These are phyloP conservation scores for Nysson spinosus DNA, from an alignment of 2,888 invertebrate genomes.

Conservation along the genomic window DNA sequence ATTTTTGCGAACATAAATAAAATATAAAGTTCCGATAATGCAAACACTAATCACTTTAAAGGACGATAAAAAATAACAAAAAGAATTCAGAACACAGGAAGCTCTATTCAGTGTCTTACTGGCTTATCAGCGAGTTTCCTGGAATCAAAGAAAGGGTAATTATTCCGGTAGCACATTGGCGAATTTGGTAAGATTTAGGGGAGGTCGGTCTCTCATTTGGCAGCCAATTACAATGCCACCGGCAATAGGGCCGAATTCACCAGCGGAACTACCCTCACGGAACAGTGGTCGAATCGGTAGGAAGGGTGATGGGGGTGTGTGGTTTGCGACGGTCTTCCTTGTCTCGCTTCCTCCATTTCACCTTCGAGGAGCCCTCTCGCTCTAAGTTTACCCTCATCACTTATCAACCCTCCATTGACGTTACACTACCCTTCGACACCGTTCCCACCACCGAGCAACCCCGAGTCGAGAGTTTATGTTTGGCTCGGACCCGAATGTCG, in stretches of 20 bases:
- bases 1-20: too few species aligned
- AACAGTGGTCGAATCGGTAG: constrained; percentile 59
- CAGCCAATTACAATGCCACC: constrained; percentile 71
- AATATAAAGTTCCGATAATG: too few species aligned
- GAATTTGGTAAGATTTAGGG: constrained; percentile 68
- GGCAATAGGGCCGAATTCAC: constrained; percentile 60
- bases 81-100: not conserved
- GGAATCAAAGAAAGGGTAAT: constrained; percentile 28
- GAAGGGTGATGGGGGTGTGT: constrained; percentile 56
- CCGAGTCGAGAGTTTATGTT: constrained; percentile 50
- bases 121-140: constrained; percentile 26
- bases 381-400: constrained; percentile 3
- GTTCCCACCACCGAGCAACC: constrained; percentile 11
- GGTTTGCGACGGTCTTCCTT: constrained; percentile 54
- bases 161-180: constrained; percentile 46
- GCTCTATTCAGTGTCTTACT: too few species aligned
- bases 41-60: too few species aligned
- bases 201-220: constrained; percentile 70
- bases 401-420: constrained; percentile 15
- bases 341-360: constrained; percentile 16
- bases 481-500: constrained; percentile 26
- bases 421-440: constrained; percentile 12
- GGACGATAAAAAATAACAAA: too few species aligned
- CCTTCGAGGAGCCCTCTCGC: not conserved
- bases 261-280: constrained; percentile 55